Evolutionary conservation across 2,888 invertebrate species (phyloP), one percentile per base, ranked within the genome.

Genomic region (Trichopoda pennipes): DNA sequence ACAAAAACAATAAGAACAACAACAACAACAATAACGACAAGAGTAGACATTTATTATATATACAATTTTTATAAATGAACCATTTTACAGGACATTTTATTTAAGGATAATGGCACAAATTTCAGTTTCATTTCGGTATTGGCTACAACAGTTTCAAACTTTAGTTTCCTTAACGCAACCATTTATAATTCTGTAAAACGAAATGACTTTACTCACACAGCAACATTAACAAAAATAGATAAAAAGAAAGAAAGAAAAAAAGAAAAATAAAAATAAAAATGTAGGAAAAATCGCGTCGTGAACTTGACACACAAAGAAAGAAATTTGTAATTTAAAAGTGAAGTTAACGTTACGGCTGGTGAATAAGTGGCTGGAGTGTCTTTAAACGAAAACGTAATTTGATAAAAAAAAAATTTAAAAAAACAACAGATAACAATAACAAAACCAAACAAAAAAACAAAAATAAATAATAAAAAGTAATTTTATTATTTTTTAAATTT

Each of bases 81-180:
- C 66, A 79, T 76, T 66, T 75, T 61, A 79, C 82, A 79, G 82
- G 75, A 82, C 70, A 76, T 72, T 79, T 79, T 68, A 60, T 76
- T 79, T 82, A 82, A 79, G 79, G 75, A 82, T 82, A 76, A 79
- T 82, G 82, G 68, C 75, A 82, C 82, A 75, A 79, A 80, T 83
- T 80, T 83, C 81, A 83, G 80, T 83, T 80, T 83, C 83, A 80
- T 81, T 83, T 83, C 80, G 83, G 78, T 81, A 63, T 75, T 80
- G 72, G 81, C 69, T 81, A 66, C 58, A 81, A 80, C 66, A 74
- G 80, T 72, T 79, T 76, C 66, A 10, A 49, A 38, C 64, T 17
- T 42, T 53, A 32, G 55, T 47, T 55, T 47, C 49, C 58, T 17
- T 23, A 64, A 68, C 77, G 82, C 79, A 60, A 35, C 21, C 55